Evolutionary conservation across 2,888 invertebrate species (phyloP), one percentile per base, ranked within the genome.

Genomic region (Drosophila meridiana): DNA sequence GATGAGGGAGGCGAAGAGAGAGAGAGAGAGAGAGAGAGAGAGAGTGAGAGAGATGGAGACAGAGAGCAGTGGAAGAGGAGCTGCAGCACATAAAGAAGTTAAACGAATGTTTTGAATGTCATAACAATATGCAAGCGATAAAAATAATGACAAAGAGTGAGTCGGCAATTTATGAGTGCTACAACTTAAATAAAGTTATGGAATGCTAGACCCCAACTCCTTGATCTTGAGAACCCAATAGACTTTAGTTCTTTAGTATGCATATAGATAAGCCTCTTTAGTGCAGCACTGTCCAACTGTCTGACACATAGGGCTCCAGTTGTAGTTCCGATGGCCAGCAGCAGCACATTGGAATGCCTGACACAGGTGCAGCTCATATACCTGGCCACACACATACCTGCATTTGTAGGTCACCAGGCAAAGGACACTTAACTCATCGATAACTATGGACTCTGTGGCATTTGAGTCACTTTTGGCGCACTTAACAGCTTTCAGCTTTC

Each of bases 191-290:
- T 66, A 9, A 64, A 69, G 68, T 71, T 80, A 76, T 69, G 63
- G 34, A 64, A 45, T 60, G 5, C 45, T 56, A 13, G 45, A 28
- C 40, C 78, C 61, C 69, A 99, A 99, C 98, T 98, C 92, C 90
- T 99, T 98, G 34, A 98, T 98, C 93, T 99, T 99, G 91, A 99
- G 94, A 93, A 99, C 98, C 98, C 98, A 99, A 93, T 99, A 98
- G 4, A 96, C 97, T 61, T 98, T 95, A 81, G 97, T 94, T 55
- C 95, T 93, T 92, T 98, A 95, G 90, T 98, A 94, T 77, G 96
- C 94, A 91, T 97, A 92, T 98, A 97, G 87, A 95, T 95, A 92
- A 98, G 98, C 0, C 98, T 98, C 78, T 95, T 20, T 20, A 96
- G 93, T 98, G 98, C 3, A 99, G 98, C 94, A 99, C 98, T 0